A percentile compares a stretch with the other conserved stretches of the same genome.
Conservation (phyloP, 2,797 vertebrate species). For the Sebastes jordani region DNA sequence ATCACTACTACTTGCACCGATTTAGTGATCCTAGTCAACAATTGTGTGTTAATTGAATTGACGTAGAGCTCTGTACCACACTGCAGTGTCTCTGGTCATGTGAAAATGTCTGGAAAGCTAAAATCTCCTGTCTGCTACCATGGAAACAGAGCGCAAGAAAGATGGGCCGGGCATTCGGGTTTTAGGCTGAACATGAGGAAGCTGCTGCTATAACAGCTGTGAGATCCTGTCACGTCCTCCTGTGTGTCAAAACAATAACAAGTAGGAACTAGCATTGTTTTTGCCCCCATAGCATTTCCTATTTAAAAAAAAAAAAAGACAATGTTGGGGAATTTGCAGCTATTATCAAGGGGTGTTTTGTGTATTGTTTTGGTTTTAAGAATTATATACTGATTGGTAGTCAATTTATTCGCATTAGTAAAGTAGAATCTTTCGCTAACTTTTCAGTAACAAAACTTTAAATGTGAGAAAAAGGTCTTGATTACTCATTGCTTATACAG, state of each 20-base stretch:
- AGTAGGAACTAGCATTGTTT: slow-evolving; percentile 7
- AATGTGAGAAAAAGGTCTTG: not conserved
- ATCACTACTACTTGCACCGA: not conserved
- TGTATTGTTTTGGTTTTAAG: not conserved
- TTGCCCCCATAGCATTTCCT: slow-evolving; percentile 9
- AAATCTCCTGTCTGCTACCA: slow-evolving; percentile 63
- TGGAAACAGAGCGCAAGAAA: slow-evolving; percentile 59
- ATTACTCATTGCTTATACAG: not conserved
- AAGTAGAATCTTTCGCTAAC: not conserved
- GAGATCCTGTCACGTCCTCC: slow-evolving; percentile 50
- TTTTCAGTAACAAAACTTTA: not conserved
- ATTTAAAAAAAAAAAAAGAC: slow-evolving; percentile 6
- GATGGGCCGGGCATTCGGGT: not conserved
- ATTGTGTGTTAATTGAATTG: not conserved
- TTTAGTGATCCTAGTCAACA: not conserved
- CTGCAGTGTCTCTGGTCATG: not conserved
- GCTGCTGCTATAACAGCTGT: slow-evolving; percentile 36
- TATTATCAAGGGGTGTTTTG: not conserved
- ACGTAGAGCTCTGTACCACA: not conserved
- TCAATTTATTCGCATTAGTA: not conserved
- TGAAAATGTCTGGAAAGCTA: slow-evolving; percentile 15
- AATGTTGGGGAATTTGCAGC: not conserved
- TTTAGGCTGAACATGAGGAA: slow-evolving; percentile 18
- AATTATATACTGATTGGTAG: not conserved
- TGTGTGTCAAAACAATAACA: slow-evolving; percentile 33